A percentile compares a stretch with the other conserved stretches of the same genome.
Evolutionary conservation across 1,140 invertebrate species (phyloP).

Genomic region (Coboldia fuscipes): DNA sequence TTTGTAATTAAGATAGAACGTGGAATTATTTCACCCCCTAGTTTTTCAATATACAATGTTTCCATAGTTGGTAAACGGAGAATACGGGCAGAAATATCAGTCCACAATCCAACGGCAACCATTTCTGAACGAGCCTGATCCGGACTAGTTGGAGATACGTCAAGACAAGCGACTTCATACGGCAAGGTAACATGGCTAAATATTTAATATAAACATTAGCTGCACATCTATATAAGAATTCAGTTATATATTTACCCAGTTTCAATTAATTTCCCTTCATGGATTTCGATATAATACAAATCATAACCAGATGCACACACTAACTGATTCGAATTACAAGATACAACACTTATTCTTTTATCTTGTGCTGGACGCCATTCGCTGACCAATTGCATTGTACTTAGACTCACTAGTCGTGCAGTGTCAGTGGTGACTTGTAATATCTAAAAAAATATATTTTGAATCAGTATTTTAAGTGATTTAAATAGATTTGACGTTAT

Average conservation of each 20-base stretch:
- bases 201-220: not conserved
- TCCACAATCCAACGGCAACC: conserved; percentile 90
- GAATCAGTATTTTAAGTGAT: not conserved
- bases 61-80: conserved; percentile 56
- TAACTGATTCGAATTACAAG: conserved; percentile 63
- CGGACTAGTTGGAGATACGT: conserved; percentile 66
- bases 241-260: not conserved
- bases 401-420: conserved; percentile 40
- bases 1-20: conserved; percentile 85
- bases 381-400: conserved; percentile 41
- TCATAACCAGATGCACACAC: conserved; percentile 76
- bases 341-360: conserved; percentile 67
- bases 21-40: conserved; percentile 90
- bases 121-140: conserved; percentile 39
- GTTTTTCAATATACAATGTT: conserved; percentile 61
- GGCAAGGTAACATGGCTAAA: conserved; percentile 10
- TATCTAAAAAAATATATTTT: conserved; percentile 6
- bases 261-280: conserved; percentile 35
- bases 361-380: conserved; percentile 62
- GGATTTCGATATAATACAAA: conserved; percentile 75
- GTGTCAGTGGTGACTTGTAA: conserved; percentile 48
- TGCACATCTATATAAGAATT: not conserved
- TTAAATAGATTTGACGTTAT: conserved; percentile 21
- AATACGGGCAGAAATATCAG: conserved; percentile 82
- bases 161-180: conserved; percentile 84